Conservation (phyloP, 1,140 invertebrate genomes). For the Zaprionus nigranus region DNA sequence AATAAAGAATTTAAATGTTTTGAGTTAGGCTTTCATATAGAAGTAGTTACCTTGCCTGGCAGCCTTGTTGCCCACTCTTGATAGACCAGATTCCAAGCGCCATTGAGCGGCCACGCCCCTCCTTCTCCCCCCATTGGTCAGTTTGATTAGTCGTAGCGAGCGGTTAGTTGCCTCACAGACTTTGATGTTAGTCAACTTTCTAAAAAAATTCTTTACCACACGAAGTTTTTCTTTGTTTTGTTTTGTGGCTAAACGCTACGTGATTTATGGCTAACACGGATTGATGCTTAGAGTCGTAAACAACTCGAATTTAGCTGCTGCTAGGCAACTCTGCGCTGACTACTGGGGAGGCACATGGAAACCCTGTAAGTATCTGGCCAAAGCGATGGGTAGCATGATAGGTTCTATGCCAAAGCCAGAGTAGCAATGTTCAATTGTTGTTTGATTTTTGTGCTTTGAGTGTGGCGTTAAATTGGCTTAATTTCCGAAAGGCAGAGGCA, state of each 20-base stretch:
- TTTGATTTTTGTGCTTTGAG: constrained; percentile 35
- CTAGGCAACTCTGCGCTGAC: not conserved
- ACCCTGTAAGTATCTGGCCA: not conserved
- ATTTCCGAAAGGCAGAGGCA: constrained; percentile 56
- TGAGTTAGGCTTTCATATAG: too few relatives aligned
- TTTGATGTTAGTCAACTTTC: constrained; percentile 28
- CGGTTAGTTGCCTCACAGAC: constrained; percentile 1
- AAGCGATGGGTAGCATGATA: constrained; percentile 1
- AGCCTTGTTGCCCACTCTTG: not conserved
- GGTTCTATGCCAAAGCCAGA: constrained; percentile 1
- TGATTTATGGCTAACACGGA: constrained; percentile 28
- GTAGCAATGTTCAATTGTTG: constrained; percentile 28
- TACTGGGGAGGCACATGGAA: not conserved
- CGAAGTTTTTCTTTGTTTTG: not conserved
- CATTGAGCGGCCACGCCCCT: constrained; percentile 11
- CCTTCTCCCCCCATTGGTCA: not conserved
- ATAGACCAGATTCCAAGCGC: constrained; percentile 14
- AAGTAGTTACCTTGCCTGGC: too few relatives aligned
- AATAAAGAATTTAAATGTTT: too few relatives aligned
- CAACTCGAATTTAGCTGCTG: not conserved
- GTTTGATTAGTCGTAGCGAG: constrained; percentile 21
- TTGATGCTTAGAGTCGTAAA: constrained; percentile 20
- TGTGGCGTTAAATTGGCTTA: constrained; percentile 68
- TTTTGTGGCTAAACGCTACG: constrained; percentile 18
- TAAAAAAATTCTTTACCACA: constrained; percentile 26